Evolutionary conservation across 2,888 invertebrate species (phyloP), one percentile per base, ranked within the genome.

Genomic region (Cataglyphis rosenhaueri): DNA sequence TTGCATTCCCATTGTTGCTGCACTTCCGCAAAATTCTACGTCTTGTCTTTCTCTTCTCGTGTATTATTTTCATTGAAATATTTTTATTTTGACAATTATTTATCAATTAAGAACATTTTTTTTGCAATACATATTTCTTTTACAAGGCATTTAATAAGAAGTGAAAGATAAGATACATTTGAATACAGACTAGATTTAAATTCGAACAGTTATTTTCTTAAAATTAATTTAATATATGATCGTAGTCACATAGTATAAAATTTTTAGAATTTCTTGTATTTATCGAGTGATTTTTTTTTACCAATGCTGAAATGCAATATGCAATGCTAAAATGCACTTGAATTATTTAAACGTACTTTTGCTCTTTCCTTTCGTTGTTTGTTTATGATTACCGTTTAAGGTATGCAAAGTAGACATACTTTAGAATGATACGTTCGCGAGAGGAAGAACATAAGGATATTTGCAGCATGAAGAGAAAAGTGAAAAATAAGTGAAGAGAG

Each of bases 401-500:
- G 44, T 70, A 25, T 55, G n/a, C 15, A 21, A 21, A n/a, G 29
- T 10, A 68, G 59, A 61, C 35, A 25, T 8, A n/a, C 21, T 48
- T 61, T 35, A 70, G 21, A 79, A 44, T 21, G 57, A 21, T 44
- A 70, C 35, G 12, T 38, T 61, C 18, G 59, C 25, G 44, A 79
- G 35, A 59, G 18, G 12, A 59, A 68, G 52, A 18, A 44, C 25
- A 15, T 32, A 55, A 57, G 52, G 18, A 59, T 38, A 38, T 66
- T 65, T 18, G 48, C 64, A 38, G 75, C 65, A 18, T 44, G 78
- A 48, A 29, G 55, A 44, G 59, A 66, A 44, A 32, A 75, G 9
- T 64, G 73, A 79, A 44, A 68, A 44, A 59, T 57, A 61, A 44
- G 55, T 18, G 65, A 64, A 21, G 32, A 52, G 78, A 61, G 70